Conservation (phyloP, 2,888 invertebrate genomes). For the Lamellibrachia satsuma region DNA sequence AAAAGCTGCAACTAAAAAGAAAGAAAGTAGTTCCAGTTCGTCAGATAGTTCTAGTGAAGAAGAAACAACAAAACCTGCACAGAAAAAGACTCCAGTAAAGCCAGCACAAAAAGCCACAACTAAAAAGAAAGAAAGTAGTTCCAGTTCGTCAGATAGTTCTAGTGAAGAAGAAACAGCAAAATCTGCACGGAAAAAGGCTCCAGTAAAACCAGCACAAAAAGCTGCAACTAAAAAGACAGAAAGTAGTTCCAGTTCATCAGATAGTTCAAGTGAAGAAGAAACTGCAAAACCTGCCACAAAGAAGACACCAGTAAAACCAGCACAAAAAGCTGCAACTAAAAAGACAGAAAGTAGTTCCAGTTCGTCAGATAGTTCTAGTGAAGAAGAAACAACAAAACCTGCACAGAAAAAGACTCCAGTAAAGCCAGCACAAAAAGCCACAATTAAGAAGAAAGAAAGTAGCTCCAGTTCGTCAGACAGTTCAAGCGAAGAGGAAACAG, state of each 20-base stretch:
- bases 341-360: too few species aligned
- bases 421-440: too few species aligned
- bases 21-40: not conserved
- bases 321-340: too few species aligned
- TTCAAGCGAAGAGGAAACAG: not conserved
- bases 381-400: too few species aligned
- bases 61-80: not conserved
- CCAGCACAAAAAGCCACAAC: not conserved
- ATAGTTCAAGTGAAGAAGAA: too few species aligned
- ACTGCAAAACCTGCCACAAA: too few species aligned
- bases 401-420: too few species aligned
- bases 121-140: not conserved
- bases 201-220: not conserved
- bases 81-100: not conserved
- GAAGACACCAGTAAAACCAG: too few species aligned
- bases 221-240: not conserved
- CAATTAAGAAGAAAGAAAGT: too few species aligned
- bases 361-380: too few species aligned
- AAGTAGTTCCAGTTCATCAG: not conserved
- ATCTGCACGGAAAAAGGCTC: not conserved
- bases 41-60: not conserved
- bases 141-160: not conserved
- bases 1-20: not conserved
- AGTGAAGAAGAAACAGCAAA: not conserved
- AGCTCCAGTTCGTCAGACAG: not conserved